A percentile compares a stretch with the other conserved stretches of the same genome.
These are phyloP conservation scores for Oryctes rhinoceros DNA, from an alignment of 1,140 invertebrate species.

Conservation along the genomic window DNA sequence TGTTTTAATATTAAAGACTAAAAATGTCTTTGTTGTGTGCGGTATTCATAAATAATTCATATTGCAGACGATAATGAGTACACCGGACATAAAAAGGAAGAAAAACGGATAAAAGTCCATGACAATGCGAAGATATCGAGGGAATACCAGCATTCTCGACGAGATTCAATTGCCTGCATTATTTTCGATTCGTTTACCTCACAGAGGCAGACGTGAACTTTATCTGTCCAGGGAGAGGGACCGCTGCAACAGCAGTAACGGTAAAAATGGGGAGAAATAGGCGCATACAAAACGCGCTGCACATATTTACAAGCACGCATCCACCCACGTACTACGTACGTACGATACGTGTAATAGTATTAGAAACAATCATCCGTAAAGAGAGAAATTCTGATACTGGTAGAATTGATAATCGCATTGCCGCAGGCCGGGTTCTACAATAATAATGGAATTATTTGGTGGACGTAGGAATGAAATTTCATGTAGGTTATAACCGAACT, in stretches of 20 bases:
- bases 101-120: neutral
- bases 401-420: neutral
- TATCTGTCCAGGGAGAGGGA: neutral
- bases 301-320: neutral
- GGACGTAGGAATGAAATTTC: neutral
- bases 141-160: conserved; percentile 37
- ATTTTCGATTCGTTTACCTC: conserved; percentile 41
- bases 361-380: neutral
- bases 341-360: neutral
- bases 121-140: conserved; percentile 8
- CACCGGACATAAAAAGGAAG: neutral
- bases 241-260: neutral
- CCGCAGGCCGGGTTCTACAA: neutral
- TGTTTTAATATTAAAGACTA: no score
- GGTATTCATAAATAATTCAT: neutral
- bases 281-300: neutral
- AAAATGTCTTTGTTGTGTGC: neutral
- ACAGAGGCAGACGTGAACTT: conserved; percentile 37
- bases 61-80: neutral
- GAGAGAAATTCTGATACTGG: neutral
- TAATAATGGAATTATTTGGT: neutral
- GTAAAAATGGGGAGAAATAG: conserved; percentile 7
- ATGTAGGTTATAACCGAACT: neutral
- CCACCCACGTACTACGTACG: neutral
- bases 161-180: conserved; percentile 37